Conservation (phyloP, 2,888 invertebrate genomes). For the Gastrophysa polygoni region DNA sequence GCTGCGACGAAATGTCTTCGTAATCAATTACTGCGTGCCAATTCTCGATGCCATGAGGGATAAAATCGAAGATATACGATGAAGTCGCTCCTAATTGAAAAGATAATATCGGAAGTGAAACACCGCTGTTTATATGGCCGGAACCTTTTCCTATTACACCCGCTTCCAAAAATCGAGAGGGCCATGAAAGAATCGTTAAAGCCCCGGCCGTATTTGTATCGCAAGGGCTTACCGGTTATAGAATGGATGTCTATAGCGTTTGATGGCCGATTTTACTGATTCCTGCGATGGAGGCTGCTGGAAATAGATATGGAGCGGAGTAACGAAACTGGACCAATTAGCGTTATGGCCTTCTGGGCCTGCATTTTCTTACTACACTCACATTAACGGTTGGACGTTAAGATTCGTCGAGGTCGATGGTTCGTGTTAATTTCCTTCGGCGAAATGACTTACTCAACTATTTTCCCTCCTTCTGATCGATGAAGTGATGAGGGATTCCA, state of each 20-base stretch:
- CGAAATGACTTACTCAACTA: conserved; percentile 21
- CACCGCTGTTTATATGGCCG: conserved; percentile 11
- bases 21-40: neutral
- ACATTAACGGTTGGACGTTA: conserved; percentile 29
- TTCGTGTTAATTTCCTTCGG: conserved; percentile 25
- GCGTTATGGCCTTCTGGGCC: conserved; percentile 46
- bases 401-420: conserved; percentile 19
- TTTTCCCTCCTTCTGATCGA: conserved; percentile 11
- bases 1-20: neutral
- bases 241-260: conserved; percentile 43
- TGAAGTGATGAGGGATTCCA: neutral
- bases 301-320: conserved; percentile 48
- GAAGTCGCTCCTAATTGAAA: conserved; percentile 24
- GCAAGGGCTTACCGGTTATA: conserved; percentile 24
- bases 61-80: conserved; percentile 21
- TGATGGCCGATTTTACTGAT: conserved; percentile 53
- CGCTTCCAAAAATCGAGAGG: conserved; percentile 5
- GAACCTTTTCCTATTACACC: conserved; percentile 15
- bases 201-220: conserved; percentile 20
- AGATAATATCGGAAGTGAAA: conserved; percentile 24
- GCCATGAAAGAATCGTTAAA: conserved; percentile 24
- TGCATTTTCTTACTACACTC: conserved; percentile 30
- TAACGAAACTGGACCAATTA: conserved; percentile 53
- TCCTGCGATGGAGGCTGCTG: conserved; percentile 46
- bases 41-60: neutral